Conservation (phyloP, 2,888 invertebrate species). For the Polydesmus complanatus region DNA sequence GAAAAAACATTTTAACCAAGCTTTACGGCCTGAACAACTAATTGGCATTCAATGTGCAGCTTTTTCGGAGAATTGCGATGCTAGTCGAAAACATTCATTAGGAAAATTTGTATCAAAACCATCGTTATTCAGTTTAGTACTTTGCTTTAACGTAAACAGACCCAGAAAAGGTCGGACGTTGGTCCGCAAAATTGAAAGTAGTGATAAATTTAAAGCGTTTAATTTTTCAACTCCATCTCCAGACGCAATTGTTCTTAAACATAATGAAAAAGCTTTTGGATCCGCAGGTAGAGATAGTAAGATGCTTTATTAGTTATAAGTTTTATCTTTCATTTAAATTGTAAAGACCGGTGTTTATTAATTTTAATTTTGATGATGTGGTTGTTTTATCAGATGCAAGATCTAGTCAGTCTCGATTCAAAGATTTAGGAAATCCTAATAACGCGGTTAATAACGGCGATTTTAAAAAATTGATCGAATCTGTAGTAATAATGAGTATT, state of each 20-base stretch:
- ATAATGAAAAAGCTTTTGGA: background rate
- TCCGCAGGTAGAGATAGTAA: background rate
- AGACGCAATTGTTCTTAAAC: conserved; percentile 40
- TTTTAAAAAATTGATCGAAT: background rate
- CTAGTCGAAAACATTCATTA: background rate
- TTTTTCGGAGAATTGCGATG: too few relatives aligned
- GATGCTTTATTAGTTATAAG: background rate
- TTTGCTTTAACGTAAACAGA: conserved; percentile 1
- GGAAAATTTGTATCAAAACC: background rate
- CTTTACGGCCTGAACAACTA: background rate
- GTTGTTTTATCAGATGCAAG: background rate
- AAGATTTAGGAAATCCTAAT: background rate
- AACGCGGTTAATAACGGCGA: background rate
- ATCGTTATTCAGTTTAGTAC: background rate
- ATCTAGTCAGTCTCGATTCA: background rate
- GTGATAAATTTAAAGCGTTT: conserved; percentile 37
- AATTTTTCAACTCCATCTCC: conserved; percentile 47
- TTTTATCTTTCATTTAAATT: background rate
- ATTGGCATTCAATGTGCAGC: too few relatives aligned
- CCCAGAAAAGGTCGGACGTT: conserved; percentile 8
- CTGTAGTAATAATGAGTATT: background rate
- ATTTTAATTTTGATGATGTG: background rate
- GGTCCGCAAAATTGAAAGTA: conserved; percentile 16
- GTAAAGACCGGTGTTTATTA: background rate
- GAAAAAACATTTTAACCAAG: background rate